Evolutionary conservation across 2,888 invertebrate genomes (phyloP).

Genomic region (Charanyca ferruginea): DNA sequence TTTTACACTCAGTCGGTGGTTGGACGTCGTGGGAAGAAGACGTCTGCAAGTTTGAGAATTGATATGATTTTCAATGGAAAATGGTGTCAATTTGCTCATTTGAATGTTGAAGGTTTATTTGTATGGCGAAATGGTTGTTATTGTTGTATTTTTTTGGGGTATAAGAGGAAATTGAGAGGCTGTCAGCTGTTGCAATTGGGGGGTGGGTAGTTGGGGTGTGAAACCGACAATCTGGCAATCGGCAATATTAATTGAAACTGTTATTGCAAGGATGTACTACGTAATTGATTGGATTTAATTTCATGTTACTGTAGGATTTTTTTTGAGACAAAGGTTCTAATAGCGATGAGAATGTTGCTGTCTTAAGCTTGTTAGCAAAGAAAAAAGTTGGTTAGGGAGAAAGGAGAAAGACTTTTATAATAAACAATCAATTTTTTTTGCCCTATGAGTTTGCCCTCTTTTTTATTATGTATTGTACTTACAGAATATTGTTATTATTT

Average conservation of each 20-base stretch:
- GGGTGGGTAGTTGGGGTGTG: conserved; percentile 12
- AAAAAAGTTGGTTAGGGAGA: too few relatives aligned
- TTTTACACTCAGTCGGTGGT: conserved; percentile 75
- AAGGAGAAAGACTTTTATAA: too few relatives aligned
- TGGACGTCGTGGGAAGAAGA: conserved; percentile 58
- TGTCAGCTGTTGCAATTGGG: conserved; percentile 33
- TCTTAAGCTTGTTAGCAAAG: too few relatives aligned
- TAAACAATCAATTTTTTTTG: too few relatives aligned
- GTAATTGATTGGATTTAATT: conserved; percentile 11
- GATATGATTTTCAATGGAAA: conserved; percentile 41
- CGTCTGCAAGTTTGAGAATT: conserved; percentile 27
- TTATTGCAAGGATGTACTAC: background rate
- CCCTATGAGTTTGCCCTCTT: too few relatives aligned
- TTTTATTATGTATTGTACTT: too few relatives aligned
- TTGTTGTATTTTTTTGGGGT: conserved; percentile 25
- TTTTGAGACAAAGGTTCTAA: background rate
- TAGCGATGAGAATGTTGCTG: background rate
- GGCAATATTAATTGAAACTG: conserved; percentile 16
- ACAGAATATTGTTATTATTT: too few relatives aligned
- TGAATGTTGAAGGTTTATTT: conserved; percentile 33
- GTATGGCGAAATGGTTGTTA: conserved; percentile 10
- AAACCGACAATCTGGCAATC: conserved; percentile 7
- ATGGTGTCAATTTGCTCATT: conserved; percentile 32
- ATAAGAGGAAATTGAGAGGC: conserved; percentile 27
- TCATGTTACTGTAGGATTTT: background rate